Conservation (phyloP, 37 sponge, comb jelly and placozoan genomes). For the Bolinopsis microptera region DNA sequence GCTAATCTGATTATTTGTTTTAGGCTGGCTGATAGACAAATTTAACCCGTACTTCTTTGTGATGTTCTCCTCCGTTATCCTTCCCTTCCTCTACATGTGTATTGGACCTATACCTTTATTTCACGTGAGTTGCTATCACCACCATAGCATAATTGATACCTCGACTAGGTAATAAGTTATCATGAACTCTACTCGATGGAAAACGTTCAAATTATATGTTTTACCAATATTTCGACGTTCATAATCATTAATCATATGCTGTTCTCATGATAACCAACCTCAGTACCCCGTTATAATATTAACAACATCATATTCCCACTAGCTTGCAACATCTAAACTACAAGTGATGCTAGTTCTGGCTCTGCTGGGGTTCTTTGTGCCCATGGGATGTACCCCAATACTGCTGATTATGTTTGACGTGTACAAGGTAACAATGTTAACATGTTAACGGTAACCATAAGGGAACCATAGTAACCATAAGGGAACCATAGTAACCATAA, state of each 20-base stretch:
- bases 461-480: too few species aligned
- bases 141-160: neutral
- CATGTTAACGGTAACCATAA: neutral
- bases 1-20: too few species aligned
- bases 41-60: constrained; percentile 58
- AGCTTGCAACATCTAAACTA: neutral
- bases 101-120: constrained; percentile 44
- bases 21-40: constrained; percentile 56
- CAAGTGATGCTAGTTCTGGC: constrained; percentile 55
- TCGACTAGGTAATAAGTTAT: too few species aligned
- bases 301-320: neutral
- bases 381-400: constrained; percentile 57
- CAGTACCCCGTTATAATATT: neutral
- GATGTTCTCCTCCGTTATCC: neutral
- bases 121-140: neutral
- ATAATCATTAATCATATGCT: neutral
- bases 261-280: neutral
- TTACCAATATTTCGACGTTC: too few species aligned
- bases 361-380: constrained; percentile 37
- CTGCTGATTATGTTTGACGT: constrained; percentile 62
- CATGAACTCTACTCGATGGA: too few species aligned
- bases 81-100: constrained; percentile 62
- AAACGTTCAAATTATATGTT: too few species aligned
- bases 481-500: too few species aligned
- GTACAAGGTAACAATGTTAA: constrained; percentile 17